phyloP scores from a whole-genome alignment of 2,113 vertebrate species.

The Crotalus helleri region DNA sequence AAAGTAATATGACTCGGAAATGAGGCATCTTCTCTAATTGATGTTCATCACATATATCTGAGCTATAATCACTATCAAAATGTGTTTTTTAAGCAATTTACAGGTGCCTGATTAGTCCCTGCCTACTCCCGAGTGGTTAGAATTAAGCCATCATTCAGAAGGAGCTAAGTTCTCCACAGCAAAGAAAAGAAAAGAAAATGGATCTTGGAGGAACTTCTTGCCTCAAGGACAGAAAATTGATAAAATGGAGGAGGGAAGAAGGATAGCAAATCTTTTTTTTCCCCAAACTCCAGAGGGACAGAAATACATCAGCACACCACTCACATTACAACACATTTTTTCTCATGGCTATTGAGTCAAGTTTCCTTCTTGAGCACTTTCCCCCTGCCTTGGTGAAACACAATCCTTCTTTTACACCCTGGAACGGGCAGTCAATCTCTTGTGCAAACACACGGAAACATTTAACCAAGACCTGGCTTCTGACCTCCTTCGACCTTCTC shows the following conservation, averaged over 20 bases:
- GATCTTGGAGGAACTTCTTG: slow-evolving; percentile 4
- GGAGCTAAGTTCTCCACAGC: not conserved
- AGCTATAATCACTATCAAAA: not conserved
- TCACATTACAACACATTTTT: not conserved
- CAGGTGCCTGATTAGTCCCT: not conserved
- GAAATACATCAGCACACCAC: not conserved
- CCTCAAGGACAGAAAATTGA: not conserved
- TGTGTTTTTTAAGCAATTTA: not conserved
- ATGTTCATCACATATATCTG: not conserved
- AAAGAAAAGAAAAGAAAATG: not conserved
- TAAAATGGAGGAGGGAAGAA: not conserved
- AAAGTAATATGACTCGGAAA: not conserved
- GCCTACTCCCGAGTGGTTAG: not conserved
- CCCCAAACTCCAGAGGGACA: not conserved
- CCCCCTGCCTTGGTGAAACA: slow-evolving; percentile 44
- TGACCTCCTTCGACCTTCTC: slow-evolving; percentile 38
- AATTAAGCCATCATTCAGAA: not conserved
- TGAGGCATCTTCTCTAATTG: not conserved
- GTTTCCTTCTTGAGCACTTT: not conserved
- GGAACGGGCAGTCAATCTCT: slow-evolving; percentile 29
- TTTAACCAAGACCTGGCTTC: slow-evolving; percentile 46
- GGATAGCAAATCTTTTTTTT: not conserved
- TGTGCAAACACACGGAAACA: slow-evolving; percentile 55
- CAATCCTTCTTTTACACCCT: slow-evolving; percentile 44
- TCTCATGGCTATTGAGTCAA: not conserved